Evolutionary conservation across 2,113 vertebrate species (phyloP).

Genomic region (Cichladusa arquata): DNA sequence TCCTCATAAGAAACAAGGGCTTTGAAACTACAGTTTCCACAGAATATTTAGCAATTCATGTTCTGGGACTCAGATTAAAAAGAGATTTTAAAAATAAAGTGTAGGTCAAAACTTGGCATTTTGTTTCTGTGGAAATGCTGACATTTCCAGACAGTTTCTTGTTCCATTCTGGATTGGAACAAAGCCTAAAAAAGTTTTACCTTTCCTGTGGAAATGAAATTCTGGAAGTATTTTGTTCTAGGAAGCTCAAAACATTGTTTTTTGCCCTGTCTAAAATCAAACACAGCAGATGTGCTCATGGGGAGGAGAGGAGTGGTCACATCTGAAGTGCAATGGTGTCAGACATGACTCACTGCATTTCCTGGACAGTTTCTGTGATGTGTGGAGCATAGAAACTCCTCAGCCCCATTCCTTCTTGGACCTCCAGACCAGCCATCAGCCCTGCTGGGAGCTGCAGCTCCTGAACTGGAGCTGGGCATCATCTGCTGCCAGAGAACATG

Average conservation of each 20-base stretch:
- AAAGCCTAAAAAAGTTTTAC: neutral
- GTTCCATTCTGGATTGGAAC: neutral
- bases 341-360: neutral
- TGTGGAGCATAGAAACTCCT: neutral
- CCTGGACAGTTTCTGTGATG: neutral
- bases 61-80: neutral
- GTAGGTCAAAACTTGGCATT: neutral
- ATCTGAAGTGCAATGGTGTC: neutral
- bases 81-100: neutral
- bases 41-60: neutral
- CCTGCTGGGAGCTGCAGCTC: neutral
- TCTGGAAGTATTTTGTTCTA: neutral
- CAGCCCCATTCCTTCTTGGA: neutral
- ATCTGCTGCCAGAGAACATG: neutral
- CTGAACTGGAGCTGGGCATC: neutral
- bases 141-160: conserved; percentile 21
- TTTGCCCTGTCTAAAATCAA: neutral
- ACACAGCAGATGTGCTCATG: fast-evolving
- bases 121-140: conserved; percentile 3
- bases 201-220: neutral
- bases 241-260: neutral
- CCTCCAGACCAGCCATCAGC: neutral
- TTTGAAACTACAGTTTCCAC: neutral
- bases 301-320: neutral
- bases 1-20: neutral